These are phyloP conservation scores for Phenacoccus solenopsis DNA, from an alignment of 1,140 invertebrate species.

Conservation along the genomic window DNA sequence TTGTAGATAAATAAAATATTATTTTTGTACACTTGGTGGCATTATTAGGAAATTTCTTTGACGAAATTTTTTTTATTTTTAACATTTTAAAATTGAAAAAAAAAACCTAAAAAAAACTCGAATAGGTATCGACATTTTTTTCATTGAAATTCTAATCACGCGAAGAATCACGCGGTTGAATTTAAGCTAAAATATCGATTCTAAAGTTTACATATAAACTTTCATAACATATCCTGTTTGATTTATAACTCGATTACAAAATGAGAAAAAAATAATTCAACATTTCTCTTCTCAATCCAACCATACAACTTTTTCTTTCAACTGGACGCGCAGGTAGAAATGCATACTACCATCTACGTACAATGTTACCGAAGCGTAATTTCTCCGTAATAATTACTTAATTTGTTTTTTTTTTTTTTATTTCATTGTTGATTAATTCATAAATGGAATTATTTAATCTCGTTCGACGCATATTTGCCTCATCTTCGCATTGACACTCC, in stretches of 20 bases:
- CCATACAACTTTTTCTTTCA: background rate
- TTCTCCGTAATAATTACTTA: background rate
- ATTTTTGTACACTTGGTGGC: too few species aligned
- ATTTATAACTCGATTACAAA: background rate
- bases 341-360: background rate
- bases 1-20: too few species aligned
- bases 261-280: background rate
- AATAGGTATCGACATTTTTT: too few species aligned
- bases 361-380: background rate
- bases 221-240: background rate
- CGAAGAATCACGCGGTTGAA: too few species aligned
- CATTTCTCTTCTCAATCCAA: background rate
- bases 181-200: too few species aligned
- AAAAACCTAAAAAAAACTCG: too few species aligned
- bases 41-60: too few species aligned
- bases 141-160: too few species aligned
- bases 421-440: background rate
- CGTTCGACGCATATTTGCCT: background rate
- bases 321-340: background rate
- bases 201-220: too few species aligned
- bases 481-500: background rate
- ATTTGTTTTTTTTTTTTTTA: too few species aligned
- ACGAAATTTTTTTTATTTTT: too few species aligned
- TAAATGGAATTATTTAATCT: background rate
- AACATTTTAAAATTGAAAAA: too few species aligned